A percentile compares a stretch with the other conserved stretches of the same genome.
phyloP scores from a whole-genome alignment of 1,140 invertebrate genomes.

The Zophobas atratus region DNA sequence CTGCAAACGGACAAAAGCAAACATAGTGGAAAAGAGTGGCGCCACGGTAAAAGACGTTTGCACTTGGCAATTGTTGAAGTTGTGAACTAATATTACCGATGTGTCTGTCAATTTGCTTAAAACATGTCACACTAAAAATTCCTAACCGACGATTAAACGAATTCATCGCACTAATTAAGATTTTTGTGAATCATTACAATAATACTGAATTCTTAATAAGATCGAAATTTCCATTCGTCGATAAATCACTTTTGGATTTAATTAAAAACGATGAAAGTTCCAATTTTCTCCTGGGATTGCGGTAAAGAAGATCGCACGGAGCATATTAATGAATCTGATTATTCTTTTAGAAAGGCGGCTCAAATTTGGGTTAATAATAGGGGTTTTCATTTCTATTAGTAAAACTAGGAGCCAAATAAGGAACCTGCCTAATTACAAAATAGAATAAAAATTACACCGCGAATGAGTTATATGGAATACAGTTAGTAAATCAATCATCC shows the following conservation, averaged over 20 bases:
- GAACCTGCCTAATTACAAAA: constrained; percentile 42
- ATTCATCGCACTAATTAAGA: constrained; percentile 2
- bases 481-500: constrained; percentile 43
- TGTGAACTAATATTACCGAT: not conserved
- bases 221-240: constrained; percentile 1
- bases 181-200: constrained; percentile 4
- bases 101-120: not conserved
- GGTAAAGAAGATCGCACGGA: constrained; percentile 8
- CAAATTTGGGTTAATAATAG: constrained; percentile 46
- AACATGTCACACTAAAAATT: not conserved
- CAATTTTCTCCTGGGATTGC: not conserved
- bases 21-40: not conserved
- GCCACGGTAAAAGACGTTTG: not conserved
- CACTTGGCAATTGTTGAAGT: not conserved
- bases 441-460: constrained; percentile 25
- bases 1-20: not conserved
- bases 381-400: constrained; percentile 44
- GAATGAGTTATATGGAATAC: constrained; percentile 9
- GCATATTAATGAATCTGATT: constrained; percentile 44
- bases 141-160: not conserved
- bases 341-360: constrained; percentile 40
- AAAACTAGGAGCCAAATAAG: constrained; percentile 46
- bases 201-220: not conserved
- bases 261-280: constrained; percentile 43
- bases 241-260: constrained; percentile 15